These are phyloP conservation scores for Indri indri DNA, from an alignment of 2,113 vertebrate genomes.

Conservation along the genomic window DNA sequence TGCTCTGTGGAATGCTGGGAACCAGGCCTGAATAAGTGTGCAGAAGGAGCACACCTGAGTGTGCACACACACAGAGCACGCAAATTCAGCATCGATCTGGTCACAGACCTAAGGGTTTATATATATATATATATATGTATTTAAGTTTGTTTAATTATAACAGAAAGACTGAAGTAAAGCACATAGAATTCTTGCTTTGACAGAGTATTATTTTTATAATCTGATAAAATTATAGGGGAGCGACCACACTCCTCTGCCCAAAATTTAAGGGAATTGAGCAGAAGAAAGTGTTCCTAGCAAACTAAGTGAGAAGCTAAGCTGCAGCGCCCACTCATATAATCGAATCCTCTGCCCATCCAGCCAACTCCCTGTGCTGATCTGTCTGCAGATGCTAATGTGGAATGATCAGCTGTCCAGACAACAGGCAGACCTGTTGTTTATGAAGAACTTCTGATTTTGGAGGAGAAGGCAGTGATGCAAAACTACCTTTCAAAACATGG, in stretches of 20 bases:
- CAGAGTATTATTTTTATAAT: neutral
- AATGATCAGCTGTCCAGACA: neutral
- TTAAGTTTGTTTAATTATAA: neutral
- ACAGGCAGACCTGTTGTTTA: neutral
- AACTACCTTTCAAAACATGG: neutral
- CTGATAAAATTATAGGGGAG: neutral
- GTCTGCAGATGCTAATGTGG: neutral
- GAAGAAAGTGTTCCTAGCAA: neutral
- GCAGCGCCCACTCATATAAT: no score
- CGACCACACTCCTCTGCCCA: neutral
- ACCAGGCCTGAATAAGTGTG: neutral
- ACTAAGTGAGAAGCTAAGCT: neutral
- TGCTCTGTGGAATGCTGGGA: neutral
- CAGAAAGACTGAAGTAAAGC: neutral
- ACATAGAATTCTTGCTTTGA: neutral
- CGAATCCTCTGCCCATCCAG: neutral
- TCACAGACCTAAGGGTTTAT: neutral
- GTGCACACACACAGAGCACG: neutral
- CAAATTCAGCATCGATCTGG: neutral
- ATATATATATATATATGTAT: neutral
- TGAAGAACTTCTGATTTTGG: neutral
- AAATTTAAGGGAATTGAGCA: conserved; percentile 1
- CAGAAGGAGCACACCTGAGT: neutral
- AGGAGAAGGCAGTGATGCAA: neutral
- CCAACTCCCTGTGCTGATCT: neutral